Percentiles rank a stretch among this genome's conserved stretches.
Conservation (phyloP, 53 echinoderm and acorn worm genomes). For the Echinometra lucunter region DNA sequence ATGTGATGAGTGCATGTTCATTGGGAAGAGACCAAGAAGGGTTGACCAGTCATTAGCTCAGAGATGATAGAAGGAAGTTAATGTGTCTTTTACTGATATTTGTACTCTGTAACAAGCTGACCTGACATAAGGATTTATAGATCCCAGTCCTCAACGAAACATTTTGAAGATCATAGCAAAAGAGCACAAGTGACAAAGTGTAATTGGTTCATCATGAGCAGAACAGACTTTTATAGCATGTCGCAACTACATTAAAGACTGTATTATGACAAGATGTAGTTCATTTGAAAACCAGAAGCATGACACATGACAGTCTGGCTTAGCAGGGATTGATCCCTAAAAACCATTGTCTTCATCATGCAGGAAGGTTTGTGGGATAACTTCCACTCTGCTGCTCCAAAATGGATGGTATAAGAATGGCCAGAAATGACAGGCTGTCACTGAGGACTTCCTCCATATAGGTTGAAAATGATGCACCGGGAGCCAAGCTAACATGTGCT, state of each 20-base stretch:
- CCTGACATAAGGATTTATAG: neutral
- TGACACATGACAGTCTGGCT: neutral
- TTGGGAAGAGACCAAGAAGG: neutral
- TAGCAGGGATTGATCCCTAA: neutral
- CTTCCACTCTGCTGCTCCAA: constrained; percentile 34
- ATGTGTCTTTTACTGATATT: neutral
- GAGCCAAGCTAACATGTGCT: neutral
- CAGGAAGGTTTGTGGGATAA: constrained; percentile 5
- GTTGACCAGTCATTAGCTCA: neutral
- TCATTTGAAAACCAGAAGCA: neutral
- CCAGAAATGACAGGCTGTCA: no score
- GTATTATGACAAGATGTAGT: neutral
- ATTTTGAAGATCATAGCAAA: neutral
- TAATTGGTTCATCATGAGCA: neutral
- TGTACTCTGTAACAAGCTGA: neutral
- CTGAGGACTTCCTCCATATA: no score
- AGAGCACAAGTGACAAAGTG: neutral
- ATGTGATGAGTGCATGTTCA: neutral
- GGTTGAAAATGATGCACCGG: no score
- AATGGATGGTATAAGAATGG: neutral
- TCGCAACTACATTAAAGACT: neutral
- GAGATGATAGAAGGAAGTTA: neutral
- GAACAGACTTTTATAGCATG: neutral
- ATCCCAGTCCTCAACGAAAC: neutral
- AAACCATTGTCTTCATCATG: constrained; percentile 29